These are phyloP conservation scores for Amaurobius ferox DNA, from an alignment of 2,888 invertebrate genomes.

Conservation along the genomic window DNA sequence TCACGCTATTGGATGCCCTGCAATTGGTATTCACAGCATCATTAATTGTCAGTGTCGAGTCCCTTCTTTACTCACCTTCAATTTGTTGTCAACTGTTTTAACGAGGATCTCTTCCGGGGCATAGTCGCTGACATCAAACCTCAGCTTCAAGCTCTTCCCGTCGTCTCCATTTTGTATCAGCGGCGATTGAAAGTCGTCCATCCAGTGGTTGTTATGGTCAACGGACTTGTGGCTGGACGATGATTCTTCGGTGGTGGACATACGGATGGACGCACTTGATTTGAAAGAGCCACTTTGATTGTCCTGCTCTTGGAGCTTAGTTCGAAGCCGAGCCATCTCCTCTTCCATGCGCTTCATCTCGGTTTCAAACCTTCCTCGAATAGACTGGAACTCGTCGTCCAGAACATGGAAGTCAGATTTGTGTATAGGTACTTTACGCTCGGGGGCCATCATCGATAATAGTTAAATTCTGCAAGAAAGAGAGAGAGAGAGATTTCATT, in stretches of 20 bases:
- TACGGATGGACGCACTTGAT: constrained; percentile 59
- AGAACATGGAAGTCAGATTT: constrained; percentile 96
- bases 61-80: constrained; percentile 80
- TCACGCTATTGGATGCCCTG: no score
- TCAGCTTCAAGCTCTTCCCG: constrained; percentile 93
- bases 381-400: constrained; percentile 97
- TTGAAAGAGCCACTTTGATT: constrained; percentile 24
- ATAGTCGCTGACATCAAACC: constrained; percentile 98
- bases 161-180: constrained; percentile 95
- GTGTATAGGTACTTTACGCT: constrained; percentile 84
- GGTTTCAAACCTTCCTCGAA: constrained; percentile 94
- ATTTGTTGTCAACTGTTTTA: constrained; percentile 98
- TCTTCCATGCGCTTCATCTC: constrained; percentile 99
- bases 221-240: constrained; percentile 78
- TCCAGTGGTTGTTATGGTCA: constrained; percentile 83
- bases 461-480: background rate
- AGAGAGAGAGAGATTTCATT: no score
- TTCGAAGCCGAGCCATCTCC: constrained; percentile 96
- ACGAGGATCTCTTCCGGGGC: constrained; percentile 97
- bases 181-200: constrained; percentile 92
- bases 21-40: no score
- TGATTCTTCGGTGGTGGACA: constrained; percentile 76
- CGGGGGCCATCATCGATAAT: constrained; percentile 68
- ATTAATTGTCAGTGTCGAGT: no score
- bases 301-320: constrained; percentile 94